Evolutionary conservation across 2,797 vertebrate genomes (phyloP).

Genomic region (Pseudochirops cupreus): DNA sequence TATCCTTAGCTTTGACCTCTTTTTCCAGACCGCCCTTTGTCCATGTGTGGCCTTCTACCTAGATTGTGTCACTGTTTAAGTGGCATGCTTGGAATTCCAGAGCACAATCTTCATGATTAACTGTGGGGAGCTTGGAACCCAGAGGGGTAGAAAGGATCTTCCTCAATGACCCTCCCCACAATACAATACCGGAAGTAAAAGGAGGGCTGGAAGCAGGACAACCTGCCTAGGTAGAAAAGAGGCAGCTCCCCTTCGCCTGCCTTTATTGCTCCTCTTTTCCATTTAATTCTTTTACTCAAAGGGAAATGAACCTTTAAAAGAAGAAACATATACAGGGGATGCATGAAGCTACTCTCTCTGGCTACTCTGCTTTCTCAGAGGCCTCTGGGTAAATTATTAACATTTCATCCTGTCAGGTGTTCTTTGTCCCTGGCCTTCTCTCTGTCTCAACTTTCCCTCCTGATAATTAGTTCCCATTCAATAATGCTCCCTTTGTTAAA

Average conservation of each 20-base stretch:
- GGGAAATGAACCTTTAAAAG: conserved; percentile 48
- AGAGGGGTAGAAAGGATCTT: conserved; percentile 33
- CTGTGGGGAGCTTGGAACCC: neutral
- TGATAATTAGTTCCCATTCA: conserved; percentile 82
- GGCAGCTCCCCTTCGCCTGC: neutral
- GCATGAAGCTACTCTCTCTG: conserved; percentile 3
- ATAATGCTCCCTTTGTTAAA: conserved; percentile 85
- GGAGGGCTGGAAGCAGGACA: neutral
- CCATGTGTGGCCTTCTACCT: conserved; percentile 31
- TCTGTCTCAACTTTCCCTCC: conserved; percentile 60
- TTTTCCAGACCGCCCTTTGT: neutral
- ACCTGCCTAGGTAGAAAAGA: conserved; percentile 9
- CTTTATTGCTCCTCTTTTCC: conserved; percentile 30
- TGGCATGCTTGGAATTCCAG: conserved; percentile 43
- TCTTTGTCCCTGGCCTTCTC: conserved; percentile 71
- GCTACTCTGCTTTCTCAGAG: conserved; percentile 68
- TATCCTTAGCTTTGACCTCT: neutral
- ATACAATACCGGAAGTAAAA: conserved; percentile 1
- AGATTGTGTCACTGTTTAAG: conserved; percentile 1
- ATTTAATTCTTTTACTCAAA: neutral
- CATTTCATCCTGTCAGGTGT: conserved; percentile 75
- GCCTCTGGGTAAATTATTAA: conserved; percentile 78
- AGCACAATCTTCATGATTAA: conserved; percentile 47
- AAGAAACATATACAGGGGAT: conserved; percentile 9
- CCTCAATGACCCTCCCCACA: neutral